phyloP scores from a whole-genome alignment of 2,113 vertebrate genomes.

The Anguilla japonica region DNA sequence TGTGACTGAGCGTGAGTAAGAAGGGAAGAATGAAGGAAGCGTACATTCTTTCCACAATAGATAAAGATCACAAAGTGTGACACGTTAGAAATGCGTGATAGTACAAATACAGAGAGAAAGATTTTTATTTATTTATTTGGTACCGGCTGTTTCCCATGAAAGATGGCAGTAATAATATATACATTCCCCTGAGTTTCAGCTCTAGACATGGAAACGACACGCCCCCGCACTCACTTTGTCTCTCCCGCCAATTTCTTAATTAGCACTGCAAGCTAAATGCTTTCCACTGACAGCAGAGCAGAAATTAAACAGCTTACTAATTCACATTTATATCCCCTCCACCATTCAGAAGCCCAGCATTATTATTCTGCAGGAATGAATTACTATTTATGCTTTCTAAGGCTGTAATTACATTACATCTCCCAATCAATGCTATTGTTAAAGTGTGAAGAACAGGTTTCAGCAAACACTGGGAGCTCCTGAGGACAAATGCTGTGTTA shows the following conservation, averaged over 20 bases:
- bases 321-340: neutral
- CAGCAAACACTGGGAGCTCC: neutral
- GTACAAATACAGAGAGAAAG: too few species aligned
- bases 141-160: neutral
- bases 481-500: neutral
- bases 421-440: neutral
- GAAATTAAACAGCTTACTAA: neutral
- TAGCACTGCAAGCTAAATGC: constrained; percentile 7
- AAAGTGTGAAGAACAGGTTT: neutral
- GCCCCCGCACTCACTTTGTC: constrained; percentile 9
- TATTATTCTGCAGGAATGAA: constrained; percentile 4
- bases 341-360: neutral
- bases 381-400: neutral
- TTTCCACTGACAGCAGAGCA: neutral
- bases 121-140: neutral
- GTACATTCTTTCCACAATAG: too few species aligned
- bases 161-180: neutral
- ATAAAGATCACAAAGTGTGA: too few species aligned
- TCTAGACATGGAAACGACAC: constrained; percentile 28
- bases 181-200: neutral
- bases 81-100: too few species aligned
- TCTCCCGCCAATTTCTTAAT: constrained; percentile 32
- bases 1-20: too few species aligned
- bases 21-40: too few species aligned
- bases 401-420: neutral